Base-by-base conservation (phyloP, 92 coral and sea anemone genomes). In the Porites divaricata region DNA sequence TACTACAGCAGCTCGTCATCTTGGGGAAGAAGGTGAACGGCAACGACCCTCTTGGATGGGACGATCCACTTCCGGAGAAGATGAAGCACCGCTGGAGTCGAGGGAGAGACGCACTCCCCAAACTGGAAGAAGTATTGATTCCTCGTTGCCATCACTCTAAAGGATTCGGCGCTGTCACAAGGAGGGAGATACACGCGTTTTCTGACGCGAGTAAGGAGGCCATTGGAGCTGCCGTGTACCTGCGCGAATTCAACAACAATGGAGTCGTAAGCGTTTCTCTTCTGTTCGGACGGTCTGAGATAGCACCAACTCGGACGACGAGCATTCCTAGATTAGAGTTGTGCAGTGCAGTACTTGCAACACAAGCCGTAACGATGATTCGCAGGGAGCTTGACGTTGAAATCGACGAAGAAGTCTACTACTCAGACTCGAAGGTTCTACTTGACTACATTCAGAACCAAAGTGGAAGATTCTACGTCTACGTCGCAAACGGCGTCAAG, bases 1-100 rank as follows among this genome's bases (percentile, higher is more conserved):
- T 87, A 9, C 77, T 87, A 25, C 83, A 80, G 70, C 65, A 87
- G 11, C 68, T 87, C 68, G 80, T 87, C 22, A 64, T 74, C 57
- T 64, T 87, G 75, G 35, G 35, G 35, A 26, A 26, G 35, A 26
- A 26, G 35, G 35, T 26, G 35, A 26, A 26, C 35, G 35, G 35
- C 35, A n/a, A n/a, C n/a, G n/a, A n/a, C n/a, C n/a, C n/a, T n/a
- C n/a, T n/a, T n/a, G n/a, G n/a, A n/a, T n/a, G n/a, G n/a, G n/a
- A n/a, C n/a, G n/a, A n/a, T n/a, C n/a, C n/a, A n/a, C n/a, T n/a
- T n/a, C n/a, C n/a, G n/a, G n/a, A n/a, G n/a, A n/a, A n/a, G n/a
- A n/a, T n/a, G n/a, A n/a, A n/a, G n/a, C n/a, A n/a, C n/a, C n/a
- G n/a, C n/a, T n/a, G n/a, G n/a, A n/a, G n/a, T n/a, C n/a, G n/a